A percentile compares a stretch with the other conserved stretches of the same genome.
Evolutionary conservation across 2,113 vertebrate genomes (phyloP).

Genomic region (Peromyscus polionotus): DNA sequence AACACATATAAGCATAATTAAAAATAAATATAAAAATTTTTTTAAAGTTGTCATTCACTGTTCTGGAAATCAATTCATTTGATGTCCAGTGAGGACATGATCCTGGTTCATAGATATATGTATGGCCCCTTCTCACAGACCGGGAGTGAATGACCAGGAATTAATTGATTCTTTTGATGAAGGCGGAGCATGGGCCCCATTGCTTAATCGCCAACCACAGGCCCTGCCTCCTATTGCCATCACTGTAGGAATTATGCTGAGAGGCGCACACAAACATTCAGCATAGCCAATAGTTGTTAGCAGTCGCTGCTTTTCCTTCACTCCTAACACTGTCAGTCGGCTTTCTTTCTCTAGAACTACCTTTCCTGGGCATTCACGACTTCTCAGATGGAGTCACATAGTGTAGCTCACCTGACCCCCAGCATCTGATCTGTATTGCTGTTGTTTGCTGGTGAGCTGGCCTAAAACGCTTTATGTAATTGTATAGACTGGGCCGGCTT

Average conservation of each 20-base stretch:
- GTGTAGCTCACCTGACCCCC: no score
- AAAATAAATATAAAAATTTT: background rate
- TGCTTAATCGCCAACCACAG: background rate
- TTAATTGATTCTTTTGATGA: background rate
- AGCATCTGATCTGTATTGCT: background rate
- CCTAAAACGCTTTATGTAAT: background rate
- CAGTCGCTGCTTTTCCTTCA: background rate
- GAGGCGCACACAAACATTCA: no score
- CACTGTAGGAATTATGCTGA: background rate
- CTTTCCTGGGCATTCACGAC: background rate
- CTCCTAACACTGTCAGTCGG: no score
- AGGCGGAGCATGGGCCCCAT: background rate
- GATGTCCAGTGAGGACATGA: background rate
- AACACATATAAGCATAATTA: background rate
- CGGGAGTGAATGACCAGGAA: no score
- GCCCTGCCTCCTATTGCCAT: no score
- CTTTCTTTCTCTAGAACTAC: background rate
- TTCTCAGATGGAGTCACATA: background rate
- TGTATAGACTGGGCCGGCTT: background rate
- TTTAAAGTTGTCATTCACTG: background rate
- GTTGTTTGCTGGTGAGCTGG: background rate
- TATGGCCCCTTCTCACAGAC: background rate
- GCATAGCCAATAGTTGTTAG: background rate
- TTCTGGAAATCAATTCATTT: no score
- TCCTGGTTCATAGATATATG: background rate